Evolutionary conservation across 2,797 vertebrate species (phyloP).

Genomic region (Pantherophis alleghaniensis): DNA sequence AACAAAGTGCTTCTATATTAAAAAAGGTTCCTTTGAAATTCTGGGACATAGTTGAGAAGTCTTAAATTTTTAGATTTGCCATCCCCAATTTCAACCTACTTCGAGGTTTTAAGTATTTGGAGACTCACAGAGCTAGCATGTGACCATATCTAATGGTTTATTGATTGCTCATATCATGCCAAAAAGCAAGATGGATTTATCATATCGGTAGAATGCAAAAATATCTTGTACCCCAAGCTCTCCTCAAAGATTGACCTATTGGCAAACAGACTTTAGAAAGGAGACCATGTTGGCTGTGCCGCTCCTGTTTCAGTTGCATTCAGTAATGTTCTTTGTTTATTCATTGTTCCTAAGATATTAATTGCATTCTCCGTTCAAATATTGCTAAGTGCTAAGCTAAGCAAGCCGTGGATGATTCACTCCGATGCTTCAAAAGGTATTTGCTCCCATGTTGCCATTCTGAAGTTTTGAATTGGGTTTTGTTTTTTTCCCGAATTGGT

Average conservation of each 20-base stretch:
- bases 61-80: neutral
- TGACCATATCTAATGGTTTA: neutral
- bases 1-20: neutral
- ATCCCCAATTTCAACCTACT: neutral
- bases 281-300: neutral
- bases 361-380: neutral
- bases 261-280: neutral
- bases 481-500: neutral
- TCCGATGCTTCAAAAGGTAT: neutral
- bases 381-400: constrained; percentile 3
- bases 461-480: neutral
- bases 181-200: neutral
- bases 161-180: neutral
- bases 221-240: neutral
- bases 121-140: neutral
- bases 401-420: neutral
- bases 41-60: neutral
- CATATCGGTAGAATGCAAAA: neutral
- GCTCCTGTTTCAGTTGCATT: neutral
- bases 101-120: neutral
- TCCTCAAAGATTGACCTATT: neutral
- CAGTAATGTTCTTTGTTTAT: neutral
- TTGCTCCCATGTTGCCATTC: constrained; percentile 3
- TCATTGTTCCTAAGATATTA: neutral
- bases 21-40: neutral